phyloP scores from a whole-genome alignment of 2,888 invertebrate genomes.

The Phengaris arion region DNA sequence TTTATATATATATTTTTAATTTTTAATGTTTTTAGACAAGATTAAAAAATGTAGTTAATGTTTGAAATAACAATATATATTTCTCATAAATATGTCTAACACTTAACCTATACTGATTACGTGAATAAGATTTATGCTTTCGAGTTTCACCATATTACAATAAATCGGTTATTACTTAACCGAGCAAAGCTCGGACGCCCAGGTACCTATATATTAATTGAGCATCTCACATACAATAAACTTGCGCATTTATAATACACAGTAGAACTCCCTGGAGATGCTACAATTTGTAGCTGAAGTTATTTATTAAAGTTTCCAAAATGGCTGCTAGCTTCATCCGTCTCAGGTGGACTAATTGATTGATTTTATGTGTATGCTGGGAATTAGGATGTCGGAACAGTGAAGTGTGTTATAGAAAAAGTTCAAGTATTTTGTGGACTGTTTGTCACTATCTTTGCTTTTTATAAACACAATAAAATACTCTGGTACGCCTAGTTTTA shows the following conservation, averaged over 20 bases:
- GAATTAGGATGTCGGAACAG: neutral
- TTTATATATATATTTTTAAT: too few species aligned
- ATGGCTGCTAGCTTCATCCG: neutral
- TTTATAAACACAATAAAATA: too few species aligned
- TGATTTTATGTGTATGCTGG: conserved; percentile 6
- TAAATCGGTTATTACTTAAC: too few species aligned
- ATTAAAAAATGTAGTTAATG: too few species aligned
- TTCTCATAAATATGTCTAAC: too few species aligned
- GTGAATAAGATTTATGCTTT: too few species aligned
- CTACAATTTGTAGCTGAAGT: neutral
- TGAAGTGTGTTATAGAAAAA: neutral
- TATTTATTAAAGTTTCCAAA: conserved; percentile 17
- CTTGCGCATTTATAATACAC: neutral
- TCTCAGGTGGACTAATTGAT: conserved; percentile 12
- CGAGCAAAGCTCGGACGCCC: too few species aligned
- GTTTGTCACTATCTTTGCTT: neutral
- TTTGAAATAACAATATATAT: too few species aligned
- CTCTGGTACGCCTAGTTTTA: neutral
- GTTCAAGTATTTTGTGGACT: neutral
- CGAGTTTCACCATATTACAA: too few species aligned
- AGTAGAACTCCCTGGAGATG: neutral
- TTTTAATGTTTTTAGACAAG: too few species aligned
- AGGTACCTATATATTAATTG: neutral
- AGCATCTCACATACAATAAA: neutral
- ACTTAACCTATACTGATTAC: too few species aligned